These are phyloP conservation scores for Oikopleura albicans DNA, from an alignment of 23 tunicate species.

Conservation along the genomic window DNA sequence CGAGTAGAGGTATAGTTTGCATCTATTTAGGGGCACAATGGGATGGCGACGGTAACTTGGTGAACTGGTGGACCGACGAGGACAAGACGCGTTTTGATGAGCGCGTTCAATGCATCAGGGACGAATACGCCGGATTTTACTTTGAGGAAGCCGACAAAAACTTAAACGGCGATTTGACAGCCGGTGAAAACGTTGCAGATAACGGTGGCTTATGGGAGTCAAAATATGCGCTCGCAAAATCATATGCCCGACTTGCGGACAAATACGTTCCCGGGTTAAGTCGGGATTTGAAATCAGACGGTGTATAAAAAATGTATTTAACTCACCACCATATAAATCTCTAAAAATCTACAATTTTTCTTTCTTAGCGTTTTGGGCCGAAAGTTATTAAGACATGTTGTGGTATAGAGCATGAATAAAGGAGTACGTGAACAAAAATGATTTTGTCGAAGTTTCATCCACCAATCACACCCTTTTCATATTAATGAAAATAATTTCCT, in stretches of 20 bases:
- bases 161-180: conserved; percentile 58
- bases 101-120: conserved; percentile 33
- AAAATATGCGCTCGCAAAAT: not conserved
- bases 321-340: too few species aligned
- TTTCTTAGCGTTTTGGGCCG: too few species aligned
- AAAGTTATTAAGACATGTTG: too few species aligned
- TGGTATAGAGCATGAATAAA: too few species aligned
- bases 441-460: too few species aligned
- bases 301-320: too few species aligned
- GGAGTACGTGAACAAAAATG: too few species aligned
- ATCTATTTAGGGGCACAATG: conserved; percentile 40
- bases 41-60: conserved; percentile 59
- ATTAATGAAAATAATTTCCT: too few species aligned
- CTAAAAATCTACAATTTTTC: too few species aligned
- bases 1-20: too few species aligned
- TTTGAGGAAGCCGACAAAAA: conserved; percentile 43
- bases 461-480: too few species aligned
- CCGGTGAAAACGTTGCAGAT: conserved; percentile 86
- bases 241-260: not conserved
- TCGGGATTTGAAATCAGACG: too few species aligned
- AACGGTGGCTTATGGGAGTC: conserved; percentile 78
- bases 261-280: not conserved
- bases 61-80: conserved; percentile 61
- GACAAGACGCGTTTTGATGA: conserved; percentile 30
- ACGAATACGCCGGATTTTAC: conserved; percentile 36